These are phyloP conservation scores for Lophotis ruficrista DNA, from an alignment of 2,113 vertebrate species.

Conservation along the genomic window DNA sequence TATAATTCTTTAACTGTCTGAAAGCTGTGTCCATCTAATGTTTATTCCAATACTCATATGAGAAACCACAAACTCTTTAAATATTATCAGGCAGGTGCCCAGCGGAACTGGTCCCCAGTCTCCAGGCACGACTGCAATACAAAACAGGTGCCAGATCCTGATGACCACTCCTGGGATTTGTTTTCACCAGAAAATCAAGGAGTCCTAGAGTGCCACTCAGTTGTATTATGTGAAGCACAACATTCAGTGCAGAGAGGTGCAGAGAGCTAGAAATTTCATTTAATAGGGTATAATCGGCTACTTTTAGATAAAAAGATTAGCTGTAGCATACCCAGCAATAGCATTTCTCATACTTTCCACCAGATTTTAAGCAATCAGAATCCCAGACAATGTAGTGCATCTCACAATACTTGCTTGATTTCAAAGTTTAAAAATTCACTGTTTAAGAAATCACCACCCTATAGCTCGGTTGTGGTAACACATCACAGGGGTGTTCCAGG, in stretches of 20 bases:
- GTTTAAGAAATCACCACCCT: not conserved
- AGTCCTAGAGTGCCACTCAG: not conserved
- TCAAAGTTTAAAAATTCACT: not conserved
- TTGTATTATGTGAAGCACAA: not conserved
- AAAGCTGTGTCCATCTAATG: not conserved
- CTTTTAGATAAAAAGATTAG: not conserved
- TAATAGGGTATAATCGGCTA: not conserved
- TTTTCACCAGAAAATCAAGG: not conserved
- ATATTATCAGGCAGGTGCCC: not conserved
- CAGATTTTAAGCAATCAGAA: not conserved
- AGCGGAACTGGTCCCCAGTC: not conserved
- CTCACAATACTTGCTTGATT: not conserved
- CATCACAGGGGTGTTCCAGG: not conserved
- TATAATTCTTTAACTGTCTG: not conserved
- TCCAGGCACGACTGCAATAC: not conserved
- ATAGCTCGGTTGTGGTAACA: not conserved
- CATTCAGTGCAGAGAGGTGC: not conserved
- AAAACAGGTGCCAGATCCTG: not conserved
- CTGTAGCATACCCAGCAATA: not conserved
- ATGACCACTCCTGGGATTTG: not conserved
- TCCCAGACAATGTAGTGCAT: not conserved
- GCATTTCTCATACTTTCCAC: not conserved
- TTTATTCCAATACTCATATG: not conserved
- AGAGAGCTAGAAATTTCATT: not conserved
- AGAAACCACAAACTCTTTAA: not conserved